These are phyloP conservation scores for Zosterops borbonicus DNA, from an alignment of 2,113 vertebrate genomes.

Conservation along the genomic window DNA sequence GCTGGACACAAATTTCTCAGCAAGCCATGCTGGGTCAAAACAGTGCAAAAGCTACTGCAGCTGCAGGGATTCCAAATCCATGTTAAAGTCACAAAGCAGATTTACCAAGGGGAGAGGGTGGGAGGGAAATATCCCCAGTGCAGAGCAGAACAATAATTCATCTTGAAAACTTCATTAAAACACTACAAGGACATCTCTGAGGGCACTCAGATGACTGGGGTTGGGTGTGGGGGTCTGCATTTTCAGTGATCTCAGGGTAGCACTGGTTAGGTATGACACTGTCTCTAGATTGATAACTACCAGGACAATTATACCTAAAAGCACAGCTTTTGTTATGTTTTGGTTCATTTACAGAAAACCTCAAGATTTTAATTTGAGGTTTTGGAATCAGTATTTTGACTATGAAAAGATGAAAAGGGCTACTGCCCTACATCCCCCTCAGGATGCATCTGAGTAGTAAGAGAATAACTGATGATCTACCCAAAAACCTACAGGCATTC, in stretches of 20 bases:
- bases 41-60: not conserved
- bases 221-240: not conserved
- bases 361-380: not conserved
- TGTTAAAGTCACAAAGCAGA: not conserved
- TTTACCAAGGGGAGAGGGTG: not conserved
- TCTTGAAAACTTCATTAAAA: not conserved
- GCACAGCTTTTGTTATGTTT: not conserved
- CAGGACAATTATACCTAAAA: not conserved
- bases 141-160: not conserved
- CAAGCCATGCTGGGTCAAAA: not conserved
- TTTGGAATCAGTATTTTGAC: not conserved
- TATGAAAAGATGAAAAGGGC: not conserved
- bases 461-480: not conserved
- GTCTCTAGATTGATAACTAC: not conserved
- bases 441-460: not conserved
- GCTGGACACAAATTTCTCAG: not conserved
- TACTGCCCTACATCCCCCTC: not conserved
- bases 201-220: not conserved
- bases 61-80: not conserved
- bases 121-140: not conserved
- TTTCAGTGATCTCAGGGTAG: not conserved
- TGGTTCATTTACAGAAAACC: not conserved
- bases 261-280: not conserved
- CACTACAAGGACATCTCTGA: not conserved
- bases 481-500: not conserved